Conservation (phyloP, 2,888 invertebrate genomes). For the Leucoptera coffeella region DNA sequence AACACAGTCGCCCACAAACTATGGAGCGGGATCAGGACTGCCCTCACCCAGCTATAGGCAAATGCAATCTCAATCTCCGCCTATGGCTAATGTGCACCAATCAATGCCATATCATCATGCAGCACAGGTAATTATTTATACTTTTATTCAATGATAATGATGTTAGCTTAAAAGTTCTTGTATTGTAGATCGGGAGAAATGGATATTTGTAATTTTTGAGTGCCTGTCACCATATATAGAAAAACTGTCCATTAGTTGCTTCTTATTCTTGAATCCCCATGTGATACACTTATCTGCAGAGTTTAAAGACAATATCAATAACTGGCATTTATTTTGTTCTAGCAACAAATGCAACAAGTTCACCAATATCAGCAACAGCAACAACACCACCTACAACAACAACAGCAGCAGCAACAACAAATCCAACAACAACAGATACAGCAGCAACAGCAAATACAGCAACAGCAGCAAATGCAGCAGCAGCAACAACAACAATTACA, state of each 20-base stretch:
- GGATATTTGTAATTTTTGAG: too few species aligned
- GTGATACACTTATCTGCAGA: too few species aligned
- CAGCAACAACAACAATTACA: conserved; percentile 23
- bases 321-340: too few species aligned
- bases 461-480: conserved; percentile 21
- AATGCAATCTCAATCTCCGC: conserved; percentile 41
- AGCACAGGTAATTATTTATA: conserved; percentile 47
- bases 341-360: conserved; percentile 21
- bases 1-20: conserved; percentile 49
- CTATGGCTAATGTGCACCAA: conserved; percentile 40
- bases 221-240: too few species aligned
- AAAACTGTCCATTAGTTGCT: too few species aligned
- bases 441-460: conserved; percentile 30
- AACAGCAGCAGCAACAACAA: conserved; percentile 21
- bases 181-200: too few species aligned
- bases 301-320: too few species aligned
- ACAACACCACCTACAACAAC: conserved; percentile 14
- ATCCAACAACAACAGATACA: conserved; percentile 18
- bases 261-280: too few species aligned
- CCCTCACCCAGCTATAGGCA: conserved; percentile 50
- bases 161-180: too few species aligned
- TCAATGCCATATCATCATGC: conserved; percentile 42
- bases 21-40: conserved; percentile 36
- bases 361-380: conserved; percentile 19
- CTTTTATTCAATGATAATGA: too few species aligned